Base-by-base conservation (phyloP, 2,888 invertebrate genomes). In the Drosophila imparisetae region DNA sequence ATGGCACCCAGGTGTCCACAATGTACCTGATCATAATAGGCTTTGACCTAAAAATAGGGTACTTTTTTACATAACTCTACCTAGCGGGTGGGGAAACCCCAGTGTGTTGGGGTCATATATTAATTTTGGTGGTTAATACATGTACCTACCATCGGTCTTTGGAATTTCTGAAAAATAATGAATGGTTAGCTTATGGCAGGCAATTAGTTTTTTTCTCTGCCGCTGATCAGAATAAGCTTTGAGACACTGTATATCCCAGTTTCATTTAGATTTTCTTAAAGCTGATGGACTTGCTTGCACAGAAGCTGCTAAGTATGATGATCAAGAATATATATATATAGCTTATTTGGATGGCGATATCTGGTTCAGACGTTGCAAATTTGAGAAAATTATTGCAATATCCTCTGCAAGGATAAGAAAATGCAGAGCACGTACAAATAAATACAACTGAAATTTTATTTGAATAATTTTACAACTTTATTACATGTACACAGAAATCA, bases 381-480 rank as follows among this genome's bases (percentile, higher is more conserved):
- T 13, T n/a, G 11, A 42, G 2, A 30, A 30, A 30, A 30, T 30
- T 10, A 30, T 30, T 30, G n/a, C n/a, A 42, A 42, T 21, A 38
- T n/a, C 38, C n/a, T n/a, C 8, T 38, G 8, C 8, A 38, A 38
- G 8, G 8, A 4, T n/a, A n/a, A n/a, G 8, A 38, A 38, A 38
- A 38, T 8, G 6, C n/a, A 11, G 11, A 11, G n/a, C 42, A 6
- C 21, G 21, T 11, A n/a, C 11, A 11, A 42, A 24, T 4, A 13
- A 15, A 27, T 27, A 18, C 57, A 42, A 32, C 57, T 34, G n/a
- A 58, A 48, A 45, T 54, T 29, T 4, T 30, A 24, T 38, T 34
- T 34, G 0, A 10, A 24, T 15, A 11, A 42, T 42, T 21, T 42
- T 21, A 21, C 6, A 42, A 21, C 13, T 42, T 42, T 13, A 42